Evolutionary conservation across 1,140 invertebrate genomes (phyloP), one percentile per base, ranked within the genome.

Genomic region (Formica selysi): DNA sequence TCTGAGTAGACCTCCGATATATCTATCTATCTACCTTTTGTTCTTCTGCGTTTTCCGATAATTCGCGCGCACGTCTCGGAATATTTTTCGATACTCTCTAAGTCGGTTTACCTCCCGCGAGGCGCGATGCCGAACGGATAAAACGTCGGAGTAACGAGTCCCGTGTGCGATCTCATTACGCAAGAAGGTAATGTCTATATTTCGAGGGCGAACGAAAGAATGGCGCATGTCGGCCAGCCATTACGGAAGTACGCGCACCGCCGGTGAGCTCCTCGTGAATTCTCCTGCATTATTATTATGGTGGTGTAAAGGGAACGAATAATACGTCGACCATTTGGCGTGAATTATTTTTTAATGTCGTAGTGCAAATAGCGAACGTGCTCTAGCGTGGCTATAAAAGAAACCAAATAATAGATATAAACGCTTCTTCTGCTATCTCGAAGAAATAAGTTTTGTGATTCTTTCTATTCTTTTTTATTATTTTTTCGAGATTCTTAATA

Each of bases 321-420:
- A 62, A 74, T 83, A 83, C 68, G 54, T 83, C 54, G 73, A 19
- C 38, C 29, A 57, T 83, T 83, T 19, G 57, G 38, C 79, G 54
- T 74, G 68, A 83, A 74, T 83, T 83, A 83, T 83, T 74, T 83
- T 83, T 83, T 83, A 83, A 83, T 26, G 67, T 32, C 79, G 54
- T 48, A 61, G 38, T 11, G 68, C 79, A 54, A 83, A 83, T 74
- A 41, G 79, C 19, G 29, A 32, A 74, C 54, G 68, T 61, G 65
- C 36, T 71, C 32, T 38, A 65, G 44, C 48, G 22, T 22, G 68
- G 36, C n/a, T 71, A 57, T 83, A 83, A 83, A 83, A 73, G 38
- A 74, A 62, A 83, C n/a, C 54, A 54, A 83, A 48, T 61, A 54
- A 44, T 61, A 54, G 64, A 80, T 64, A 44, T 26, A 22, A 13